Percentiles rank a stretch among this genome's conserved stretches.
Evolutionary conservation across 2,888 invertebrate genomes (phyloP).

Genomic region (Erpobdella octoculata): DNA sequence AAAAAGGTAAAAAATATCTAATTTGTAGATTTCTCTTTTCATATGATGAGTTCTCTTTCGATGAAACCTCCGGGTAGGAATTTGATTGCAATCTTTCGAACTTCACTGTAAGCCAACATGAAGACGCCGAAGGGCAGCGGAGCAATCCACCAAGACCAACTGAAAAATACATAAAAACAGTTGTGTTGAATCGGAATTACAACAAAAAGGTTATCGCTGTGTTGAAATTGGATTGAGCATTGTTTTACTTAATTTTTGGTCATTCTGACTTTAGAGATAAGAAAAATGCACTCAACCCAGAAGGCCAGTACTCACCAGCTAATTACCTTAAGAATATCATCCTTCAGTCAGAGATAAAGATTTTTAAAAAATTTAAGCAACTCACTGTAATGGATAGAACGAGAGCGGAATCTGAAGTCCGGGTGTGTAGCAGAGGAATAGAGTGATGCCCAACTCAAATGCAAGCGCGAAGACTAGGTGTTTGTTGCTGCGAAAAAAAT

Average conservation of each 20-base stretch:
- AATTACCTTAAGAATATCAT: too few species aligned
- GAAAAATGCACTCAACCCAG: too few species aligned
- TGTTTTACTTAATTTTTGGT: too few species aligned
- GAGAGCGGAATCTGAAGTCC: conserved; percentile 12
- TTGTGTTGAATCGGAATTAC: too few species aligned
- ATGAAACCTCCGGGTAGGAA: conserved; percentile 23
- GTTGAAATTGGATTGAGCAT: too few species aligned
- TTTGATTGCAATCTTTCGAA: neutral
- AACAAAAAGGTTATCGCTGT: too few species aligned
- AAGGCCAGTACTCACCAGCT: too few species aligned
- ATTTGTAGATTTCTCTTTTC: too few species aligned
- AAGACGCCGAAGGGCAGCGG: conserved; percentile 17
- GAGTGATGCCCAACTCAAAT: conserved; percentile 3
- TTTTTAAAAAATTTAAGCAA: neutral
- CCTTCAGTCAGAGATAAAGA: too few species aligned
- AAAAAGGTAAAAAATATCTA: too few species aligned
- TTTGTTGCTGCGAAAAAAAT: conserved; percentile 3
- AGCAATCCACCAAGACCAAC: conserved; percentile 17
- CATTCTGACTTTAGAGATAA: too few species aligned
- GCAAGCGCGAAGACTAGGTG: conserved; percentile 5
- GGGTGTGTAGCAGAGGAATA: conserved; percentile 21
- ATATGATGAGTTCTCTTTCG: conserved; percentile 15
- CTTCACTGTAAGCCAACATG: conserved; percentile 12
- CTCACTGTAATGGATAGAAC: conserved; percentile 25
- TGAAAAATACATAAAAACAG: too few species aligned